phyloP scores from a whole-genome alignment of 2,888 invertebrate species.

The Rhagonycha lutea region DNA sequence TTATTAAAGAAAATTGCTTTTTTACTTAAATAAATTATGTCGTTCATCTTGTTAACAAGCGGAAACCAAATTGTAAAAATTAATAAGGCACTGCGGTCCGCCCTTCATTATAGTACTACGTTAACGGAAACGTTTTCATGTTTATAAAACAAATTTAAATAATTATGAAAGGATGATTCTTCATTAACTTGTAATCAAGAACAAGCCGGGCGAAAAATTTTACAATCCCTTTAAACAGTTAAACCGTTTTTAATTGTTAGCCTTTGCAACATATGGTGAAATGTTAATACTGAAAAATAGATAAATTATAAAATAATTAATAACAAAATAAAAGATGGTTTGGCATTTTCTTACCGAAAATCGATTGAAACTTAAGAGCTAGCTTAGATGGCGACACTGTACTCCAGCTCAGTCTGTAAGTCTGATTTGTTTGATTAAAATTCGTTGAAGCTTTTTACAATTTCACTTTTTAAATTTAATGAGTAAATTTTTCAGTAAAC shows the following conservation, averaged over 20 bases:
- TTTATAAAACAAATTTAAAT: neutral
- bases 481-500: neutral
- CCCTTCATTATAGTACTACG: neutral
- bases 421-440: neutral
- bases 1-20: conserved; percentile 8
- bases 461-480: neutral
- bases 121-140: neutral
- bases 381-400: neutral
- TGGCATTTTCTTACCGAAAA: neutral
- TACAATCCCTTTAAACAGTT: neutral
- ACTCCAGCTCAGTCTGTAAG: neutral
- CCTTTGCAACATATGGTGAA: neutral
- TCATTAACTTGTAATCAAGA: neutral
- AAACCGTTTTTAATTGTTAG: neutral
- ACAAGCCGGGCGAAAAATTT: neutral
- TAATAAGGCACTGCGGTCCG: neutral
- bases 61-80: neutral
- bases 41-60: neutral
- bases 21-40: conserved; percentile 5
- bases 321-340: too few relatives aligned
- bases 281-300: neutral
- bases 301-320: too few relatives aligned
- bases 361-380: neutral
- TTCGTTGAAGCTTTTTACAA: neutral
- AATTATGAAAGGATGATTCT: neutral